Evolutionary conservation across 2,797 vertebrate genomes (phyloP).

Genomic region (Clarias platycephalus): DNA sequence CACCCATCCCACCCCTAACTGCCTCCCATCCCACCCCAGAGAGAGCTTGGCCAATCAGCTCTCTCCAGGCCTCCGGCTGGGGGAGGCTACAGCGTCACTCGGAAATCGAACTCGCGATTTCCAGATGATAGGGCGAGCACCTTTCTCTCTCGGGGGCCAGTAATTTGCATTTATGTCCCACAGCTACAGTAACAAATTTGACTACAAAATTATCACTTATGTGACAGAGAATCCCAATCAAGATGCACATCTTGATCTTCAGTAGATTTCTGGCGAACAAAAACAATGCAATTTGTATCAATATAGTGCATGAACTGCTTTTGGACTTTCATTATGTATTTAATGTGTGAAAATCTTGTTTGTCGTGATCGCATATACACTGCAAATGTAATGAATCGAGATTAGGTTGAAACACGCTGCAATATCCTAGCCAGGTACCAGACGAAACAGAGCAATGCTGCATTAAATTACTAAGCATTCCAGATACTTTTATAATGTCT

Average conservation of each 20-base stretch:
- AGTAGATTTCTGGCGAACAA: not conserved
- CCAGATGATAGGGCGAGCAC: too few relatives aligned
- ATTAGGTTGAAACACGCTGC: not conserved
- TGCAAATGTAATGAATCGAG: not conserved
- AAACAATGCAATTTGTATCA: not conserved
- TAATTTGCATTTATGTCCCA: too few relatives aligned
- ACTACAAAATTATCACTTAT: not conserved
- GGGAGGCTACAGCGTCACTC: too few relatives aligned
- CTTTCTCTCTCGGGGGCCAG: too few relatives aligned
- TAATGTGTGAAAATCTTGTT: not conserved
- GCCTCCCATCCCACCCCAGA: too few relatives aligned
- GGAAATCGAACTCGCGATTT: too few relatives aligned
- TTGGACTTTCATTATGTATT: not conserved
- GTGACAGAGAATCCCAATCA: not conserved
- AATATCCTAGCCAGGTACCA: not conserved
- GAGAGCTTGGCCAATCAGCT: too few relatives aligned
- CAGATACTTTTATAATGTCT: not conserved
- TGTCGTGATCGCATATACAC: not conserved
- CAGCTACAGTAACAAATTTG: too few relatives aligned
- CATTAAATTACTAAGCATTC: not conserved
- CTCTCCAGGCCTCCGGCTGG: too few relatives aligned
- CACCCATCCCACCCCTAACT: too few relatives aligned
- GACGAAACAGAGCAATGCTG: not conserved
- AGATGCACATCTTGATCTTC: not conserved
- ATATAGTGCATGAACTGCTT: not conserved